Conservation (phyloP, 2,888 invertebrate species). For the Synergus itoensis region DNA sequence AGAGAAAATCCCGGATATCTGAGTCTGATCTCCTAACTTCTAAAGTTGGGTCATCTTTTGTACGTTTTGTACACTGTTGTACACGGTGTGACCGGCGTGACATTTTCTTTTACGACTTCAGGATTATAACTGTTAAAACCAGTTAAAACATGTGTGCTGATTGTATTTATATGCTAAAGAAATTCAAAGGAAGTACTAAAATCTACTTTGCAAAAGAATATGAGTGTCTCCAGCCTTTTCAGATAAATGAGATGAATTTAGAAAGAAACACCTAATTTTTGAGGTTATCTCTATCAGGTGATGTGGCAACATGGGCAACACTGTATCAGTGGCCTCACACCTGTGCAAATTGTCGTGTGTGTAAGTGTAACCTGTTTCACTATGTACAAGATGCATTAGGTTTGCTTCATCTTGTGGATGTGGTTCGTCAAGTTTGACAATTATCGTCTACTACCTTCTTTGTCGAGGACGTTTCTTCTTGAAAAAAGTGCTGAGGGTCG, state of each 20-base stretch:
- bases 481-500: neutral
- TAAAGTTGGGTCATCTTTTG: no score
- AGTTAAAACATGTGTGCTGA: neutral
- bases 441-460: constrained; percentile 4
- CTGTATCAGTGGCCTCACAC: neutral
- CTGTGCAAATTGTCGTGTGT: neutral
- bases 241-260: neutral
- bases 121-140: neutral
- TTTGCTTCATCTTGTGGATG: constrained; percentile 7
- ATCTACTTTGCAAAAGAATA: neutral
- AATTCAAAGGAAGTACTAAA: neutral
- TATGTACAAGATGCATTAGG: neutral
- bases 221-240: neutral
- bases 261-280: neutral
- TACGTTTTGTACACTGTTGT: no score
- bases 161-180: neutral
- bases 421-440: constrained; percentile 29
- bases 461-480: neutral
- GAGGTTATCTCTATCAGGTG: constrained; percentile 16
- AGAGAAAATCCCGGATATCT: no score
- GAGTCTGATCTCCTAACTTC: no score
- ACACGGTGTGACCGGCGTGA: no score
- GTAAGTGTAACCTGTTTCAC: neutral
- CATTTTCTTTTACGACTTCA: no score
- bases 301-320: constrained; percentile 16